A percentile compares a stretch with the other conserved stretches of the same genome.
Evolutionary conservation across 2,888 invertebrate genomes (phyloP).

Genomic region (Phaedon cochleariae): DNA sequence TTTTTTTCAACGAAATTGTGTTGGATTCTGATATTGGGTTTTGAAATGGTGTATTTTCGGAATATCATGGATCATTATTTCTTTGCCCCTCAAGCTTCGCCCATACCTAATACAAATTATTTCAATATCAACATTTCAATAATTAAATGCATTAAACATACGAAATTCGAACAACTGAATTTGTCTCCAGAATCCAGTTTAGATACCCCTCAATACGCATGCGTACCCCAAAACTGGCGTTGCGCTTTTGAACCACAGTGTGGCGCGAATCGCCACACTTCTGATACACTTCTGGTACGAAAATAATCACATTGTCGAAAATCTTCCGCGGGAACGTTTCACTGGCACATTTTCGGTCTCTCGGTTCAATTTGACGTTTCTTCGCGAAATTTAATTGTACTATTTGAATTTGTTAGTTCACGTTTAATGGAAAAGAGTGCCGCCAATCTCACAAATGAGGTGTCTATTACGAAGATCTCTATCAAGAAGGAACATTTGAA

Average conservation of each 20-base stretch:
- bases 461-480: conserved; percentile 47
- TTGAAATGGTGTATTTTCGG: too few species aligned
- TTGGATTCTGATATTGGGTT: too few species aligned
- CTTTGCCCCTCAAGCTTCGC: too few species aligned
- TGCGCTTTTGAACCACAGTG: conserved; percentile 48
- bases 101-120: too few species aligned
- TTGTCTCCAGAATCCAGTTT: not conserved
- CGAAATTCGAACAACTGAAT: too few species aligned
- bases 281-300: conserved; percentile 53
- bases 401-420: not conserved
- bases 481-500: conserved; percentile 76
- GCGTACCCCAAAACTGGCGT: conserved; percentile 38
- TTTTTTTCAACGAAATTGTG: too few species aligned
- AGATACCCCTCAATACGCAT: conserved; percentile 3
- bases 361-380: conserved; percentile 21
- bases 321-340: conserved; percentile 45
- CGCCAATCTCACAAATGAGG: conserved; percentile 35
- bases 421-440: conserved; percentile 53
- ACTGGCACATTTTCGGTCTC: conserved; percentile 27
- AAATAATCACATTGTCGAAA: conserved; percentile 58
- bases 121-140: too few species aligned
- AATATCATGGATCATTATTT: too few species aligned
- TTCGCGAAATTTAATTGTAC: conserved; percentile 18
- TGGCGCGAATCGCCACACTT: conserved; percentile 58
- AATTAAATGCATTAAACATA: too few species aligned